Evolutionary conservation across 2,797 vertebrate species (phyloP).

Genomic region (Leptoclinus maculatus): DNA sequence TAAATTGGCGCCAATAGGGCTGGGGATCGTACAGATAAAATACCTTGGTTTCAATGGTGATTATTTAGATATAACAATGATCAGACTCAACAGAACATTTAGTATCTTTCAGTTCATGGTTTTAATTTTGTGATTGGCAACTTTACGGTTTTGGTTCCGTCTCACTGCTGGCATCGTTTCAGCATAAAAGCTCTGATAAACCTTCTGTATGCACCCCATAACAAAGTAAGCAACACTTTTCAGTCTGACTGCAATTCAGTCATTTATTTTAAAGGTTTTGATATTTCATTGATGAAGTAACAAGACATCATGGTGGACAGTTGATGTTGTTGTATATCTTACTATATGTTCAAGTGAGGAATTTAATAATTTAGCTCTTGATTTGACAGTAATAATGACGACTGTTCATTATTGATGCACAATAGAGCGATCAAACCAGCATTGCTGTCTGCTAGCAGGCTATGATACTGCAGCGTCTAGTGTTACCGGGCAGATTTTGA

Average conservation of each 20-base stretch:
- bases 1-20: conserved; percentile 37
- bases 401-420: background rate
- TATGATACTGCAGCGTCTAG: background rate
- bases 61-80: background rate
- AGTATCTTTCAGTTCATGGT: background rate
- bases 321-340: background rate
- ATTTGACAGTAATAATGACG: no score
- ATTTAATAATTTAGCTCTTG: no score
- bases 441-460: background rate
- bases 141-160: background rate
- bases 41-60: background rate
- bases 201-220: background rate
- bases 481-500: background rate
- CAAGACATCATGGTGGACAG: no score
- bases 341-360: background rate
- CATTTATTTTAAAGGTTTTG: background rate
- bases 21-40: background rate
- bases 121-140: no score
- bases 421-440: background rate
- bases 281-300: background rate
- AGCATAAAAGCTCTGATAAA: background rate
- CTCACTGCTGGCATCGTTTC: background rate
- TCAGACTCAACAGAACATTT: background rate
- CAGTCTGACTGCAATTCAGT: background rate
- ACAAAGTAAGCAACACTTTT: background rate